These are phyloP conservation scores for Corydoras maculifer DNA, from an alignment of 2,113 vertebrate species.

Conservation along the genomic window DNA sequence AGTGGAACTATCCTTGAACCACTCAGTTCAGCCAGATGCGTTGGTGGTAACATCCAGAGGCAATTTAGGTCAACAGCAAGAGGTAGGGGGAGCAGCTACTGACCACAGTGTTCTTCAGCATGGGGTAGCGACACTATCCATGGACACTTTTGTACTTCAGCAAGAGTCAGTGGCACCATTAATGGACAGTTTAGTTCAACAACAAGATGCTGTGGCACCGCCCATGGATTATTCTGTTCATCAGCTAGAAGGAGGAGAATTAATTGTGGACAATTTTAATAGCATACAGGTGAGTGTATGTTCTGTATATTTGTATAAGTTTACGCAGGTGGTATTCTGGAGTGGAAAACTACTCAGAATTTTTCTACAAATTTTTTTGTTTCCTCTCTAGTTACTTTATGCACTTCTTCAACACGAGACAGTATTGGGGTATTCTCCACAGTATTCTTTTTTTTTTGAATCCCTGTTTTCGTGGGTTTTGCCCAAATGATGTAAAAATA, in stretches of 20 bases:
- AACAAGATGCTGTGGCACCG: not conserved
- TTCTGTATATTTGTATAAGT: not conserved
- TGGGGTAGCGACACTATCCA: not conserved
- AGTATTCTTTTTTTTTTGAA: no score
- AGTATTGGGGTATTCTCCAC: no score
- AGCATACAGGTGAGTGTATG: constrained; percentile 31
- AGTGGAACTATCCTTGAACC: not conserved
- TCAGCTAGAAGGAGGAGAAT: not conserved
- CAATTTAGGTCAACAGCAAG: not conserved
- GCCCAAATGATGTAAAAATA: no score
- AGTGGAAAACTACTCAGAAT: no score
- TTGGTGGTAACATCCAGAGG: not conserved
- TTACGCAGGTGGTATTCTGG: not conserved
- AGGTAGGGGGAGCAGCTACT: not conserved
- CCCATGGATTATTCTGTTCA: not conserved
- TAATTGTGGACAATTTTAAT: constrained; percentile 33
- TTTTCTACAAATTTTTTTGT: no score
- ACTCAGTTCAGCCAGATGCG: constrained; percentile 1
- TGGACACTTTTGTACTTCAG: not conserved
- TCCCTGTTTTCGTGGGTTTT: no score
- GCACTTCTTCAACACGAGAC: no score
- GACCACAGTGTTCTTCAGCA: not conserved
- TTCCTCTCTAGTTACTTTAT: no score
- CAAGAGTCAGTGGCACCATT: not conserved
- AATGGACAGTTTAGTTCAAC: not conserved